A percentile compares a stretch with the other conserved stretches of the same genome.
phyloP scores from a whole-genome alignment of 2,888 invertebrate species.

The Tetrapedia diversipes region DNA sequence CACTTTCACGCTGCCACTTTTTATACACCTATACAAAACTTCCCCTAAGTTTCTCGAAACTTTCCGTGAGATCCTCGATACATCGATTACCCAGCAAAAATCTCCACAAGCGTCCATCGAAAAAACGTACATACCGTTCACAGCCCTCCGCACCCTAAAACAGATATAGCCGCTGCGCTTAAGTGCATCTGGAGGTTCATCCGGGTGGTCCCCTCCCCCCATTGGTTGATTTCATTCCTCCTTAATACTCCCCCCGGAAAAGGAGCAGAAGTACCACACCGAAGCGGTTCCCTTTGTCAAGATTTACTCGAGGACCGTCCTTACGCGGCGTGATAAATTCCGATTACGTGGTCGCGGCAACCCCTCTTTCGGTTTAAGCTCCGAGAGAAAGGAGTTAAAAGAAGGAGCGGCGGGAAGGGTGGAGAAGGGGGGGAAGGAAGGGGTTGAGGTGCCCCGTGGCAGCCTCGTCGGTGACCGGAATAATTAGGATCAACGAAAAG shows the following conservation, averaged over 20 bases:
- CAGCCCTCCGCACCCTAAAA: not conserved
- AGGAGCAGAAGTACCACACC: slow-evolving; percentile 32
- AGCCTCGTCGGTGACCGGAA: slow-evolving; percentile 58
- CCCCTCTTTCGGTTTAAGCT: not conserved
- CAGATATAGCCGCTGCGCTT: not conserved
- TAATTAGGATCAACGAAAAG: slow-evolving; percentile 66
- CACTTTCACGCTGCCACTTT: no score
- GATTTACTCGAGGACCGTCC: slow-evolving; percentile 46
- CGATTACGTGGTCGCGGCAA: slow-evolving; percentile 63
- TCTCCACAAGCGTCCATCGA: not conserved
- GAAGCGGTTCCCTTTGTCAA: slow-evolving; percentile 53
- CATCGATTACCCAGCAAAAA: no score
- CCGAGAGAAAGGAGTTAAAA: not conserved
- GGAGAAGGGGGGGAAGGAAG: slow-evolving; percentile 4
- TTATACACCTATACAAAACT: no score
- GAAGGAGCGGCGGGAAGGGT: not conserved
- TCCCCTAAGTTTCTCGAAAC: no score
- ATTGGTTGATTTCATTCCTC: slow-evolving; percentile 12
- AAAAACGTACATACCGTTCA: not conserved
- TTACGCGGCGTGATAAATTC: slow-evolving; percentile 67
- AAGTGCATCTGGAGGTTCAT: slow-evolving; percentile 3
- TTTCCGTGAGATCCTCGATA: no score
- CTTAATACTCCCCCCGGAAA: slow-evolving; percentile 57
- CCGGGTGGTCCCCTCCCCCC: slow-evolving; percentile 19
- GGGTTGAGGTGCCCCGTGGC: slow-evolving; percentile 16